A percentile compares a stretch with the other conserved stretches of the same genome.
Evolutionary conservation across 2,888 invertebrate genomes (phyloP).

Genomic region (Chesias legatella): DNA sequence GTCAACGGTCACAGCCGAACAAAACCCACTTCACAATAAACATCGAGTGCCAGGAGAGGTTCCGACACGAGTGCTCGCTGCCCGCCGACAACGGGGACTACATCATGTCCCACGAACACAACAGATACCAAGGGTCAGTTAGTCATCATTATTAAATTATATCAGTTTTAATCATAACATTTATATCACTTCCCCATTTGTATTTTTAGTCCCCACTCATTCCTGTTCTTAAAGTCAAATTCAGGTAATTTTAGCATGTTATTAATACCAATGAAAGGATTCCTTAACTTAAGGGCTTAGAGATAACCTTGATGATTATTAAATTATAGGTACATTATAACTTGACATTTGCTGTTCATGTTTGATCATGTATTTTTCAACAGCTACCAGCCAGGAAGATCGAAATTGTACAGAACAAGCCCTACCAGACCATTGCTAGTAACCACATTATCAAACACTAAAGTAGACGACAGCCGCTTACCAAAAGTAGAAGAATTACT

Average conservation of each 20-base stretch:
- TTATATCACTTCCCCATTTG: too few relatives aligned
- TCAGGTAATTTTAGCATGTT: too few relatives aligned
- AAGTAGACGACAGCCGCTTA: conserved; percentile 60
- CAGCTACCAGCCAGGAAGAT: conserved; percentile 62
- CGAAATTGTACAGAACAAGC: conserved; percentile 60
- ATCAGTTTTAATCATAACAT: neutral
- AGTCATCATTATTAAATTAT: conserved; percentile 18
- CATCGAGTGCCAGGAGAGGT: conserved; percentile 48
- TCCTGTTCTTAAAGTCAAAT: too few relatives aligned
- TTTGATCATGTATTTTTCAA: conserved; percentile 18
- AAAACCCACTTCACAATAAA: conserved; percentile 69
- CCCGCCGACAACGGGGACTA: conserved; percentile 72
- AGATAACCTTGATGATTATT: conserved; percentile 8
- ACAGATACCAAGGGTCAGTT: conserved; percentile 56
- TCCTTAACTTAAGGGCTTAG: neutral
- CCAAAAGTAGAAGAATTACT: conserved; percentile 73
- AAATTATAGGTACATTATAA: conserved; percentile 7
- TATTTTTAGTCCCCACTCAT: too few relatives aligned
- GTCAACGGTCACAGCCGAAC: conserved; percentile 51
- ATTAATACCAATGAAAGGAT: too few relatives aligned
- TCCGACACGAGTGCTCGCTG: conserved; percentile 61
- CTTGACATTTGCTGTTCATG: conserved; percentile 2
- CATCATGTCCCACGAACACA: conserved; percentile 65
- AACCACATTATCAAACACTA: conserved; percentile 63
- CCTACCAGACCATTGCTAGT: conserved; percentile 62